Evolutionary conservation across 2,797 vertebrate species (phyloP).

Genomic region (Acestrorhynchus altus): DNA sequence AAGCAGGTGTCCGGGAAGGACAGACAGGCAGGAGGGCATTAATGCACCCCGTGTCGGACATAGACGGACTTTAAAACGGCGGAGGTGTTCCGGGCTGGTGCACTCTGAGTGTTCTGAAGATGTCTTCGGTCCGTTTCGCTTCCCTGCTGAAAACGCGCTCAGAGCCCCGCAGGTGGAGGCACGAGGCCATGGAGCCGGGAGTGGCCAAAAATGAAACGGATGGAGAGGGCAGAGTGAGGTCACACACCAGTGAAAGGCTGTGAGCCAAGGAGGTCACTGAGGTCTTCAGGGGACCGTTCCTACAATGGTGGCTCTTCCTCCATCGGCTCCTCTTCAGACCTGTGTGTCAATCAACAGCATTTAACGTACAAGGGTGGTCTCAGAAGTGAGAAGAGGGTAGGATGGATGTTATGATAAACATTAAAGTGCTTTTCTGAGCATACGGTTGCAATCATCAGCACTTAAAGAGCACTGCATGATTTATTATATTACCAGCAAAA

Average conservation of each 20-base stretch:
- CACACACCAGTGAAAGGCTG: constrained; percentile 73
- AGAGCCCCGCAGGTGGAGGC: background rate
- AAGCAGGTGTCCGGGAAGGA: constrained; percentile 46
- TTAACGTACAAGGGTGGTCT: too few species aligned
- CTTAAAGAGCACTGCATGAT: too few species aligned
- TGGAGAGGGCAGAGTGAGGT: constrained; percentile 81
- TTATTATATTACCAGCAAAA: too few species aligned
- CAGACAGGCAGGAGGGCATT: constrained; percentile 44
- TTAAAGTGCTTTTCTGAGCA: too few species aligned
- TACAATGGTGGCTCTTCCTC: constrained; percentile 95
- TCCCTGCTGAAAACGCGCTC: constrained; percentile 56
- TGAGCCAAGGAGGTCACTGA: constrained; percentile 68
- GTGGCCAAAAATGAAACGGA: constrained; percentile 70
- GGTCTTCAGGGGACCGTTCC: constrained; percentile 60
- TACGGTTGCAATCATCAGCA: too few species aligned
- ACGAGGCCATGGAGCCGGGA: constrained; percentile 37
- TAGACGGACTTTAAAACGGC: constrained; percentile 53
- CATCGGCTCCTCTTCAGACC: constrained; percentile 94
- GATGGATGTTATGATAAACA: too few species aligned
- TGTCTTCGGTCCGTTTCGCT: constrained; percentile 63
- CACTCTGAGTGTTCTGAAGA: constrained; percentile 52
- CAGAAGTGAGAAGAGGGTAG: too few species aligned
- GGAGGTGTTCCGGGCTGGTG: constrained; percentile 42
- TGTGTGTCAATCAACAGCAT: constrained; percentile 59
- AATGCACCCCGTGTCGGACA: constrained; percentile 40